Evolutionary conservation across 2,888 invertebrate species (phyloP), one percentile per base, ranked within the genome.

Genomic region (Pollenia angustigena): DNA sequence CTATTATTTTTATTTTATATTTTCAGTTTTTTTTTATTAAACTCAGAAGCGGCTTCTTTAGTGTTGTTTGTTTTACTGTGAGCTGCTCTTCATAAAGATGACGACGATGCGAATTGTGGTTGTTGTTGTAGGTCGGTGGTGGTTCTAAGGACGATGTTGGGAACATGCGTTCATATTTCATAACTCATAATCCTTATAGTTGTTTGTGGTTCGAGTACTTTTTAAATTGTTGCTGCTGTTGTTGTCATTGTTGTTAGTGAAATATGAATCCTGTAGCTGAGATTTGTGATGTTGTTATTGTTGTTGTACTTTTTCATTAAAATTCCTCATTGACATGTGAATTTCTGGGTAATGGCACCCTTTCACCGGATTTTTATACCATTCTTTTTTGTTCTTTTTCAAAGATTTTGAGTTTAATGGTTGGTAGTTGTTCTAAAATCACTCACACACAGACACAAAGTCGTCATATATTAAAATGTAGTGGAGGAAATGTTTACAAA

Each of bases 311-410:
- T 86, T 85, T 85, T 81, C 64, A 78, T 74, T 66, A 85, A 82
- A 68, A 78, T 44, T 76, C 72, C 79, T 80, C 75, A 76, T 87
- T 87, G 87, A 82, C 87, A 85, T 85, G 85, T 81, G 82, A 85
- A 83, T 80, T 83, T 83, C 82, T 71, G 60, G 60, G 80, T 76
- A 83, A 74, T 80, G 72, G 83, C 83, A 83, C 85, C 82, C 87
- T 85, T 83, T 76, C 52, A 56, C 68, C 71, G 50, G 48, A 64
- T 56, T 79, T 86, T 75, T n/a, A 8, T 62, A 42, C 18, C 10
- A 64, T 6, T 64, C 0, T 64, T 76, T 14, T 14, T 7, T 14
- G 7, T 52, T 40, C 56, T 69, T 74, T 44, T 74, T 74, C 14
- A 48, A 46, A 42, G 60, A 66, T 72, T 81, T 80, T 85, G n/a